A percentile compares a stretch with the other conserved stretches of the same genome.
Evolutionary conservation across 2,888 invertebrate genomes (phyloP).

Genomic region (Tipula vernalis): DNA sequence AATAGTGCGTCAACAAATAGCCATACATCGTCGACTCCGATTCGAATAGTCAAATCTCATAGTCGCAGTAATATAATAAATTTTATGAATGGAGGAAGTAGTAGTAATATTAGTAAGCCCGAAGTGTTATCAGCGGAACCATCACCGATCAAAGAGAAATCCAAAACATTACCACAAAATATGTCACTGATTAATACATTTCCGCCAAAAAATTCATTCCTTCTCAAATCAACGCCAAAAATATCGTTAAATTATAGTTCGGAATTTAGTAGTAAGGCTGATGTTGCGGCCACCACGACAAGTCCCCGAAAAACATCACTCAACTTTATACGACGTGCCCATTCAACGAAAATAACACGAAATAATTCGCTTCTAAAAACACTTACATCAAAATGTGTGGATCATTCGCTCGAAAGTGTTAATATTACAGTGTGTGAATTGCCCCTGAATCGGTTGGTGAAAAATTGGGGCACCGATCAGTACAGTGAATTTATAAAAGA

Average conservation of each 20-base stretch:
- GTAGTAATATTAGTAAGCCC: slow-evolving; percentile 34
- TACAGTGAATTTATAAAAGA: slow-evolving; percentile 24
- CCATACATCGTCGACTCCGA: slow-evolving; percentile 35
- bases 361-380: slow-evolving; percentile 50
- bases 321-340: slow-evolving; percentile 55
- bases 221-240: slow-evolving; percentile 32
- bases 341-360: slow-evolving; percentile 58
- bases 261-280: slow-evolving; percentile 16
- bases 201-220: slow-evolving; percentile 34
- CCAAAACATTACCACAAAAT: slow-evolving; percentile 50
- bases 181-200: slow-evolving; percentile 36
- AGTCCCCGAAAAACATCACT: slow-evolving; percentile 40
- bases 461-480: slow-evolving; percentile 31
- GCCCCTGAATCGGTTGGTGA: slow-evolving; percentile 30
- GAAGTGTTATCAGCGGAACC: slow-evolving; percentile 24
- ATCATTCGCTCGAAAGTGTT: slow-evolving; percentile 37
- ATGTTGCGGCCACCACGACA: slow-evolving; percentile 22
- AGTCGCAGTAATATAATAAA: slow-evolving; percentile 39
- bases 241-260: slow-evolving; percentile 20
- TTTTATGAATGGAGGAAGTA: slow-evolving; percentile 32
- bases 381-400: slow-evolving; percentile 40
- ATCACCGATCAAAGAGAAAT: slow-evolving; percentile 38
- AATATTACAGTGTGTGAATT: slow-evolving; percentile 31
- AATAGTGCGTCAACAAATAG: slow-evolving; percentile 19
- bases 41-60: slow-evolving; percentile 36